Evolutionary conservation across 1,140 invertebrate genomes (phyloP), one percentile per base, ranked within the genome.

Genomic region (Notospermus geniculatus): DNA sequence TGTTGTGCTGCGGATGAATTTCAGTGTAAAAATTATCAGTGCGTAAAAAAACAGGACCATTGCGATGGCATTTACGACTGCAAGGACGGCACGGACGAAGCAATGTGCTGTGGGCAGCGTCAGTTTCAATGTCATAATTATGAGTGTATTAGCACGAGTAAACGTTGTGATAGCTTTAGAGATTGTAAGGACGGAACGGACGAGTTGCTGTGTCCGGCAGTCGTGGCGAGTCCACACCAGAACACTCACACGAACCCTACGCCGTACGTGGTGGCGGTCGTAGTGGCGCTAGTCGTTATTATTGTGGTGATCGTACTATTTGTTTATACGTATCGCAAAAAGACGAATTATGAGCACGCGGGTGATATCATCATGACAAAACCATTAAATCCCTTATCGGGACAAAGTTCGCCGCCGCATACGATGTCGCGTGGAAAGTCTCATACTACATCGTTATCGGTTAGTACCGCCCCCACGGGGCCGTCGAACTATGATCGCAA

Each of bases 121-220:
- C 46, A 50, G 46, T 50, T 7, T 50, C 46, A 27, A 19, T 50
- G 46, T 27, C n/a, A 50, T 19, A 50, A 50, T 27, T 50, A 23
- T n/a, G 19, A 50, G 5, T 56, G 54, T 27, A 39, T 56, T 22
- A 25, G 22, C n/a, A 19, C 22, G 54, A 25, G 22, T 13, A 62
- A 55, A 59, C 19, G 55, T 29, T 88, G 88, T 80, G 83, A 87
- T 74, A 71, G 77, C 17, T 59, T 52, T n/a, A 45, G 65, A 7
- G 90, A 93, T 68, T 95, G 91, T 71, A 84, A 83, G 0, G 91
- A 93, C 76, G 82, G 84, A 32, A 87, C 86, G 0, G 92, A 95
- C 75, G 91, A 93, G 1, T 90, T 1, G 89, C 88, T 95, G 7
- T 0, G 90, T 95, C 50, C 85, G 15, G 13, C 56, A 22, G 9